Percentiles rank a stretch among this genome's conserved stretches.
Evolutionary conservation across 2,888 invertebrate genomes (phyloP).

Genomic region (Pyrocoelia pectoralis): DNA sequence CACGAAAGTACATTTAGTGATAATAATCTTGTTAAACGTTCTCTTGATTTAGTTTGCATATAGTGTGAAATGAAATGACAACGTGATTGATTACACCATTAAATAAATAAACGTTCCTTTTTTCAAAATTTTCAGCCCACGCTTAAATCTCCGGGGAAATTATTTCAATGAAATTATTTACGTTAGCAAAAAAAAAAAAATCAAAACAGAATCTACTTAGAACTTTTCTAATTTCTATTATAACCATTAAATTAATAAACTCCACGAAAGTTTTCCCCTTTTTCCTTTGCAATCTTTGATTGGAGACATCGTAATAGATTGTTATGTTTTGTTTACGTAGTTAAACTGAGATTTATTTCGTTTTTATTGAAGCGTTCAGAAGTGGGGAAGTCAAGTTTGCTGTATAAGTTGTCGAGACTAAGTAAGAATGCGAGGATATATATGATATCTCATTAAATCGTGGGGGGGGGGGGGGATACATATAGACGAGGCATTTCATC

Average conservation of each 20-base stretch:
- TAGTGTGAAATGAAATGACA: not conserved
- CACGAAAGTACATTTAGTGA: too few relatives aligned
- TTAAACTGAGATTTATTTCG: too few relatives aligned
- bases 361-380: too few relatives aligned
- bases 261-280: not conserved
- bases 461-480: not conserved
- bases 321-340: too few relatives aligned
- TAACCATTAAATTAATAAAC: constrained; percentile 1
- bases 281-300: not conserved
- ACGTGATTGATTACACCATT: not conserved
- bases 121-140: not conserved
- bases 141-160: not conserved
- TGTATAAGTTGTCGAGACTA: too few relatives aligned
- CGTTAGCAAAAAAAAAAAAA: not conserved
- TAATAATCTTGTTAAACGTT: too few relatives aligned
- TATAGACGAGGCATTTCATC: constrained; percentile 11
- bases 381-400: too few relatives aligned
- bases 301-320: too few relatives aligned
- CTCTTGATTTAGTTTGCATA: not conserved
- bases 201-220: not conserved
- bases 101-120: not conserved
- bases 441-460: too few relatives aligned
- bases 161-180: not conserved
- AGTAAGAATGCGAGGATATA: too few relatives aligned
- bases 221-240: not conserved